A percentile compares a stretch with the other conserved stretches of the same genome.
These are phyloP conservation scores for Camponotus floridanus DNA, from an alignment of 1,140 invertebrate species.

Conservation along the genomic window DNA sequence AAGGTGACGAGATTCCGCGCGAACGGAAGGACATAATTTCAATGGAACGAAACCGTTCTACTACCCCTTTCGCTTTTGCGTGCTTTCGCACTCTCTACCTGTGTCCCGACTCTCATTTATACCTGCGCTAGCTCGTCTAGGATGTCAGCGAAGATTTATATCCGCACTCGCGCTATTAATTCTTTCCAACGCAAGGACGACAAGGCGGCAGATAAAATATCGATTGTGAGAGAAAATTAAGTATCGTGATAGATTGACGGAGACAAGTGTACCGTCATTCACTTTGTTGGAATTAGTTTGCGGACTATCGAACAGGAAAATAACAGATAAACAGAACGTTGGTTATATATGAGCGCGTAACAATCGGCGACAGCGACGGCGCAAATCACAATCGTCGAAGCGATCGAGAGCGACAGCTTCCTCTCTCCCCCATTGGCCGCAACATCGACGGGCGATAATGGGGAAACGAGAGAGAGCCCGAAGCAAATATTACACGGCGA, in stretches of 20 bases:
- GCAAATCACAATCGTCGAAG: constrained; percentile 57
- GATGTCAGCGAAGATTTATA: constrained; percentile 30
- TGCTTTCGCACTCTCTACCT: not conserved
- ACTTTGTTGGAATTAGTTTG: constrained; percentile 54
- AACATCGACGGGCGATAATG: constrained; percentile 59
- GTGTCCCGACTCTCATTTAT: constrained; percentile 24
- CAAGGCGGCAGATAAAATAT: not conserved
- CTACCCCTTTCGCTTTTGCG: constrained; percentile 10
- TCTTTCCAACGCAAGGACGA: not conserved
- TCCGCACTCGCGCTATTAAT: constrained; percentile 26
- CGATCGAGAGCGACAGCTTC: constrained; percentile 44
- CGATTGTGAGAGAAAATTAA: constrained; percentile 38
- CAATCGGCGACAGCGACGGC: constrained; percentile 2
- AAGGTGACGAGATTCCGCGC: constrained; percentile 64
- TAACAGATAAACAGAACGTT: constrained; percentile 30
- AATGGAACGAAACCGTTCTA: constrained; percentile 36
- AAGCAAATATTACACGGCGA: constrained; percentile 63
- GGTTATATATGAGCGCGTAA: constrained; percentile 8
- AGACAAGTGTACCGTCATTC: constrained; percentile 36
- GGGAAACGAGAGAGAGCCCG: constrained; percentile 65
- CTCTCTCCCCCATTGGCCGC: not conserved
- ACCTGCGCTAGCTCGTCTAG: constrained; percentile 27
- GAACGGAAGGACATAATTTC: constrained; percentile 54
- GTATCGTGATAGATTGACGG: not conserved
- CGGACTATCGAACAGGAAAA: constrained; percentile 50